These are phyloP conservation scores for Rhegmatorhina hoffmannsi DNA, from an alignment of 2,113 vertebrate species.

Conservation along the genomic window DNA sequence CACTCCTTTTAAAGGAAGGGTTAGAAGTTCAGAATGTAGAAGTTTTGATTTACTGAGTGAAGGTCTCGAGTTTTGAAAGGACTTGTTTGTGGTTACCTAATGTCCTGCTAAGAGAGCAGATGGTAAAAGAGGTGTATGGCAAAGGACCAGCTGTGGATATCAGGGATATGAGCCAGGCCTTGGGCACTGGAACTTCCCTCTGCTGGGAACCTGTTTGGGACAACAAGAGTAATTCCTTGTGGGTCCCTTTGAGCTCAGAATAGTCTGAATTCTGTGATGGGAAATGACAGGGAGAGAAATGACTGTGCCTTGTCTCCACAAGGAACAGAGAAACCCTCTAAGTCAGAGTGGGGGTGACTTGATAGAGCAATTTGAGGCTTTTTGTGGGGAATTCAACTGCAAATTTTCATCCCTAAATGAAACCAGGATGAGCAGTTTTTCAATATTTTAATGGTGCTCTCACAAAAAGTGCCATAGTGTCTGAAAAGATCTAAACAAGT, in stretches of 20 bases:
- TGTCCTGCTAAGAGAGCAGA: background rate
- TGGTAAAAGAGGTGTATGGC: background rate
- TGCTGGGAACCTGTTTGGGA: no score
- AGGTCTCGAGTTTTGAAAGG: background rate
- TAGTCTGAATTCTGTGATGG: background rate
- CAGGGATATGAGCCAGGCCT: background rate
- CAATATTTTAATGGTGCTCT: background rate
- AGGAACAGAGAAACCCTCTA: background rate
- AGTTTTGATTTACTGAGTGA: background rate
- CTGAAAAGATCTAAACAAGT: background rate
- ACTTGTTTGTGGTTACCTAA: background rate
- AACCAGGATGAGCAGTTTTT: background rate
- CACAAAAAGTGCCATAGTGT: background rate
- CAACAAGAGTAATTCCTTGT: no score
- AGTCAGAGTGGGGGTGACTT: background rate
- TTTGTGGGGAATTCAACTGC: background rate
- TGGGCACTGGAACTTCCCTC: background rate
- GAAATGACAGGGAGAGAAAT: background rate
- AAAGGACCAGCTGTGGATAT: background rate
- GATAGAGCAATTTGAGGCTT: background rate
- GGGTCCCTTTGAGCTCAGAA: no score
- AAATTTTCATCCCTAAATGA: background rate
- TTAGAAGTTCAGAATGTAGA: background rate
- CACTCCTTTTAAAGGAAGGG: background rate
- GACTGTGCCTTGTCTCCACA: background rate